phyloP scores from a whole-genome alignment of 2,888 invertebrate species.

The Drosophila fulvimacula region DNA sequence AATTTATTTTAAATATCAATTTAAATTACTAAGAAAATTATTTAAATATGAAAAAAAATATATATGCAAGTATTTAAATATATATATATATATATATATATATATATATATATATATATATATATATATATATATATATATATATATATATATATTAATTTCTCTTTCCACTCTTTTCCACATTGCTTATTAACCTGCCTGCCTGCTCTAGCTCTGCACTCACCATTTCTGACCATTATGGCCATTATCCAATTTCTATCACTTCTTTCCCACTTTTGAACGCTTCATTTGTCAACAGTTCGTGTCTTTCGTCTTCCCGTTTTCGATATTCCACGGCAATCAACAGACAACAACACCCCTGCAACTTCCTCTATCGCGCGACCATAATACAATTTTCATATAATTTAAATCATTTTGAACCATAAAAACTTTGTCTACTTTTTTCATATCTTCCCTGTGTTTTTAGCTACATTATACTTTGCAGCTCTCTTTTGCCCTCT shows the following conservation, averaged over 20 bases:
- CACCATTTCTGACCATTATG: constrained; percentile 40
- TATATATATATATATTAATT: too few species aligned
- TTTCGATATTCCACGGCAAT: constrained; percentile 4
- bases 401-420: constrained; percentile 73
- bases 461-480: not conserved
- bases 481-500: not conserved
- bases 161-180: constrained; percentile 4
- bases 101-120: too few species aligned
- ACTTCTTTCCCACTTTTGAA: constrained; percentile 64
- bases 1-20: too few species aligned
- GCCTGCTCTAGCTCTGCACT: constrained; percentile 26
- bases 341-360: not conserved
- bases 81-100: too few species aligned
- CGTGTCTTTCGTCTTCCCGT: constrained; percentile 7
- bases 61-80: too few species aligned
- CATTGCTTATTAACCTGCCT: constrained; percentile 29
- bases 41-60: too few species aligned
- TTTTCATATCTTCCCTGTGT: not conserved
- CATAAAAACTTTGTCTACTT: constrained; percentile 69
- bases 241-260: constrained; percentile 73
- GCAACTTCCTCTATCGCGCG: constrained; percentile 24
- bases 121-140: too few species aligned
- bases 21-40: too few species aligned
- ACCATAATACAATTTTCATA: constrained; percentile 71
- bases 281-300: constrained; percentile 64